These are phyloP conservation scores for Nomada flava DNA, from an alignment of 2,888 invertebrate species.

Conservation along the genomic window DNA sequence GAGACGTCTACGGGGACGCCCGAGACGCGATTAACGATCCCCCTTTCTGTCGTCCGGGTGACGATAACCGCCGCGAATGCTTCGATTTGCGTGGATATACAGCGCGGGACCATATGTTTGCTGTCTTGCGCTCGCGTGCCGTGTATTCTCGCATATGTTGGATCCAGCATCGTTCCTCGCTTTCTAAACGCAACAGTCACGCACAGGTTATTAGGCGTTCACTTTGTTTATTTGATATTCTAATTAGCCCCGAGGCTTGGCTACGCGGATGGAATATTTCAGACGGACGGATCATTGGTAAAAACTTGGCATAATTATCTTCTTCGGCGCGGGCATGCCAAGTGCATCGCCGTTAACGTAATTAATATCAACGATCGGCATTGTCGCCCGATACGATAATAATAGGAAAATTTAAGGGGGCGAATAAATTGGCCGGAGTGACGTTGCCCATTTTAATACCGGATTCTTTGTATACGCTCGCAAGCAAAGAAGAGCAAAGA, in stretches of 20 bases:
- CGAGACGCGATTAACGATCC: conserved; percentile 34
- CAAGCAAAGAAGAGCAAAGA: conserved; percentile 39
- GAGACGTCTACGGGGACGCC: conserved; percentile 32
- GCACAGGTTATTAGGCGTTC: conserved; percentile 60
- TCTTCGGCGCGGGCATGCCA: too few species aligned
- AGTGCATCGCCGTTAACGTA: too few species aligned
- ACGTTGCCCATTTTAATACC: conserved; percentile 4
- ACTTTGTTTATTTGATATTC: conserved; percentile 23
- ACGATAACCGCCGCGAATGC: conserved; percentile 32
- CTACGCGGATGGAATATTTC: not conserved
- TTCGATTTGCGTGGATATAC: conserved; percentile 62
- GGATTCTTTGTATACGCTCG: conserved; percentile 37
- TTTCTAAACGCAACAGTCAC: conserved; percentile 77
- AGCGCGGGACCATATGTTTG: conserved; percentile 58
- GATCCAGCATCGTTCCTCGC: conserved; percentile 65
- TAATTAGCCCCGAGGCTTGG: conserved; percentile 33
- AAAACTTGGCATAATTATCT: too few species aligned
- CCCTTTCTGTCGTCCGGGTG: conserved; percentile 7
- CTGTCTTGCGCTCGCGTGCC: conserved; percentile 47
- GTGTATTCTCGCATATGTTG: conserved; percentile 69
- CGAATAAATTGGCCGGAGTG: not conserved
- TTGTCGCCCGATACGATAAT: not conserved
- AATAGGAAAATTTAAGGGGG: not conserved
- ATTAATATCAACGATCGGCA: too few species aligned
- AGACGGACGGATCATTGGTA: not conserved